These are phyloP conservation scores for Spodoptera exigua DNA, from an alignment of 2,888 invertebrate genomes.

Conservation along the genomic window DNA sequence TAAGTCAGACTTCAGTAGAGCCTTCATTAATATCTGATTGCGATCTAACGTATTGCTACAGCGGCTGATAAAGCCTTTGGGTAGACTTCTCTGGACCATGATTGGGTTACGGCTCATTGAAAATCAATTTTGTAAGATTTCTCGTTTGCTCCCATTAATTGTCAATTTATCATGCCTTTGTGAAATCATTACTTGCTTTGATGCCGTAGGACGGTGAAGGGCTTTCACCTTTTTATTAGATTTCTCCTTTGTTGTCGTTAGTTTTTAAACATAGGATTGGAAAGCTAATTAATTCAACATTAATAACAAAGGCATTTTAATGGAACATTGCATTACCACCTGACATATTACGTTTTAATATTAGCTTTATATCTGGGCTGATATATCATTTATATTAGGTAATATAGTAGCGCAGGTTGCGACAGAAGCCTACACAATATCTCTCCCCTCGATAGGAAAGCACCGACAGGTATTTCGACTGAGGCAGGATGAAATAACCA, in stretches of 20 bases:
- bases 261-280: not conserved
- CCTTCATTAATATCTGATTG: slow-evolving; percentile 36
- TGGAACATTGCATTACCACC: too few species aligned
- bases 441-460: not conserved
- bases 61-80: slow-evolving; percentile 19
- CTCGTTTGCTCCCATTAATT: slow-evolving; percentile 35
- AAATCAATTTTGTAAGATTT: slow-evolving; percentile 41
- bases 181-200: slow-evolving; percentile 16
- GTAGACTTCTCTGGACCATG: slow-evolving; percentile 22
- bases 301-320: not conserved
- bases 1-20: slow-evolving; percentile 18
- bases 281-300: not conserved
- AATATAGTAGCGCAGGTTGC: slow-evolving; percentile 22
- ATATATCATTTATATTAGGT: not conserved
- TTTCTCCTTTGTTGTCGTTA: slow-evolving; percentile 11
- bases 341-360: not conserved
- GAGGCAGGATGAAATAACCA: slow-evolving; percentile 46
- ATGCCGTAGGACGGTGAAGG: slow-evolving; percentile 4
- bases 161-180: slow-evolving; percentile 30
- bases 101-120: slow-evolving; percentile 25
- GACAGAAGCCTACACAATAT: slow-evolving; percentile 2
- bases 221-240: slow-evolving; percentile 23
- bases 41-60: slow-evolving; percentile 24
- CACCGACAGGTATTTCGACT: slow-evolving; percentile 3
- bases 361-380: not conserved